A percentile compares a stretch with the other conserved stretches of the same genome.
phyloP scores from a whole-genome alignment of 1,140 invertebrate species.

The Drosophila lowei region DNA sequence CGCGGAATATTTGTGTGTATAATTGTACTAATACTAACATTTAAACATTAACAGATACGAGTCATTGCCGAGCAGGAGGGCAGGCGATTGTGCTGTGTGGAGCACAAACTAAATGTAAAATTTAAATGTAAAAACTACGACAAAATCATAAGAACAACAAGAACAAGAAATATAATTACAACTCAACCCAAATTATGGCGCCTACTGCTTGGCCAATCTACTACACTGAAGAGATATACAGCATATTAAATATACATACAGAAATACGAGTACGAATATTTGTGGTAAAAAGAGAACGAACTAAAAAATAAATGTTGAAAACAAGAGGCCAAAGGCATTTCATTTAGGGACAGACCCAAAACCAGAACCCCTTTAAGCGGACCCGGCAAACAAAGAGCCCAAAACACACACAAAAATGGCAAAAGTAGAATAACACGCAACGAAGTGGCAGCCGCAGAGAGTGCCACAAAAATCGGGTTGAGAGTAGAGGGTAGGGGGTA shows the following conservation, averaged over 20 bases:
- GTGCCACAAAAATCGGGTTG: conserved; percentile 23
- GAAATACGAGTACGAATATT: conserved; percentile 76
- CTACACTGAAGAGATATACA: conserved; percentile 59
- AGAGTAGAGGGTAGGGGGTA: neutral
- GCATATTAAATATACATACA: conserved; percentile 65
- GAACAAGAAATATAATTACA: conserved; percentile 49
- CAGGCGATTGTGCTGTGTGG: neutral
- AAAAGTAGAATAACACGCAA: conserved; percentile 55
- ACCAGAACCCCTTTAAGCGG: conserved; percentile 18
- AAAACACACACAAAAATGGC: conserved; percentile 21
- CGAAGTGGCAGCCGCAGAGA: conserved; percentile 46
- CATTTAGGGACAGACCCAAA: conserved; percentile 23
- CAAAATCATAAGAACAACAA: neutral
- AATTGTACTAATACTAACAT: conserved; percentile 58
- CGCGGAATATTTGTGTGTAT: conserved; percentile 56
- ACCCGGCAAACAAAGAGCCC: conserved; percentile 30
- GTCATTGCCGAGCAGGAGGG: conserved; percentile 39
- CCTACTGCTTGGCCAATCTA: conserved; percentile 74
- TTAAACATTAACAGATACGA: conserved; percentile 43
- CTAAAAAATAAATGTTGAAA: conserved; percentile 79
- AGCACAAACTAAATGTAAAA: conserved; percentile 39
- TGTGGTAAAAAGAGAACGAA: conserved; percentile 76
- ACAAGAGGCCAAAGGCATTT: conserved; percentile 54
- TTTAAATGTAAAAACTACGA: conserved; percentile 35
- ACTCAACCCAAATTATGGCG: conserved; percentile 66